Evolutionary conservation across 2,888 invertebrate genomes (phyloP), one percentile per base, ranked within the genome.

Genomic region (Seira sanloemensis): DNA sequence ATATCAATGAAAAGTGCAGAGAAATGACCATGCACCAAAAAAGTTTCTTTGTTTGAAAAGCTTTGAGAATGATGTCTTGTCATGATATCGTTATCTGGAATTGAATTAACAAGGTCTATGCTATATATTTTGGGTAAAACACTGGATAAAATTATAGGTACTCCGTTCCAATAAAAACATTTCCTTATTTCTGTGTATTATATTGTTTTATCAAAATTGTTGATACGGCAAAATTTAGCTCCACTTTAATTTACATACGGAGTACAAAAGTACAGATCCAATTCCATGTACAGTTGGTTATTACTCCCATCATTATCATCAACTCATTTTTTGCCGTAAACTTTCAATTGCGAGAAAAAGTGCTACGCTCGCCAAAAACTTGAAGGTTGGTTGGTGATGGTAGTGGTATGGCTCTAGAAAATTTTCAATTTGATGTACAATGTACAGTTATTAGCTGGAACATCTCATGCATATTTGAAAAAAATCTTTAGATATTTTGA

Each of bases 11-110:
- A n/a, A n/a, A n/a, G n/a, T n/a, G n/a, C n/a, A n/a, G n/a, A n/a
- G n/a, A n/a, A 58, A n/a, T 58, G 58, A 58, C 58, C 58, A 58
- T 58, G 58, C 58, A 58, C 58, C 58, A 58, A 58, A 58, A 58
- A 58, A 18, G 18, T n/a, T 58, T 18, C 58, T 58, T 58, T 58
- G 58, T 58, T 58, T 58, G 37, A 58, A 58, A 58, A 58, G 16
- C 9, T 9, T n/a, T 4, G 58, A 58, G n/a, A 16, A 18, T 16
- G 7, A 58, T 18, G 58, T 58, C 58, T 58, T 58, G 58, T 58
- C 58, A 58, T 58, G 58, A 58, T 58, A 58, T 58, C 58, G n/a
- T 58, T 58, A 58, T 58, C 58, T 58, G 9, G 58, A 58, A 58
- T 58, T 9, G n/a, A 58, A 58, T 58, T 58, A 58, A 18, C 58